Evolutionary conservation across 2,888 invertebrate species (phyloP).

Genomic region (Trichopria drosophilae): DNA sequence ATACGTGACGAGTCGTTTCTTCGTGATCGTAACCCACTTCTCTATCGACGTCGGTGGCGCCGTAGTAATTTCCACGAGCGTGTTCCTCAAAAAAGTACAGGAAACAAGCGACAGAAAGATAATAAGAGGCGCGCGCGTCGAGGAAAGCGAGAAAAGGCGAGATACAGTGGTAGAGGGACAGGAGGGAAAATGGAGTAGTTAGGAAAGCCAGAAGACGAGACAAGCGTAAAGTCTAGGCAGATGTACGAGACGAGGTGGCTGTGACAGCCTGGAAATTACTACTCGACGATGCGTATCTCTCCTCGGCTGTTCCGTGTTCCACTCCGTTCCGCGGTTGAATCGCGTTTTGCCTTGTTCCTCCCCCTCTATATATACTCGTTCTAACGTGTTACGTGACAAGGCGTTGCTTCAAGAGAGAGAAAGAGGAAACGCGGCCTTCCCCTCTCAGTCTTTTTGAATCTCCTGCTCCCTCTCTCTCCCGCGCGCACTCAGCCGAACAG

Average conservation of each 20-base stretch:
- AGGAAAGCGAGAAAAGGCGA: slow-evolving; percentile 7
- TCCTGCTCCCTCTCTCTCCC: slow-evolving; percentile 19
- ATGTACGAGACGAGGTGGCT: slow-evolving; percentile 39
- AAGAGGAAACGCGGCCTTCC: slow-evolving; percentile 6
- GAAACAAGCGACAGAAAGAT: background rate
- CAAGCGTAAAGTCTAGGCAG: slow-evolving; percentile 34
- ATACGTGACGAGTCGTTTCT: no score
- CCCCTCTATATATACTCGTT: slow-evolving; percentile 6
- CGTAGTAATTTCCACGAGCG: slow-evolving; percentile 20
- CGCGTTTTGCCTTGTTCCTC: slow-evolving; percentile 15
- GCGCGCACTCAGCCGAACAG: slow-evolving; percentile 26
- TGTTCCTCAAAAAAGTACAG: slow-evolving; percentile 9
- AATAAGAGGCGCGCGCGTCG: slow-evolving; percentile 4
- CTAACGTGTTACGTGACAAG: slow-evolving; percentile 6
- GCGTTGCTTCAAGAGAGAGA: no score
- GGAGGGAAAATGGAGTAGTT: slow-evolving; percentile 23
- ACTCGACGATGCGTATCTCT: slow-evolving; percentile 45
- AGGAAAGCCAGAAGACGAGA: slow-evolving; percentile 28
- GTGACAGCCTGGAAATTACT: slow-evolving; percentile 55
- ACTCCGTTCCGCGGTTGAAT: slow-evolving; percentile 17
- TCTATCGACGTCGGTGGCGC: background rate
- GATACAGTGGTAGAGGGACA: slow-evolving; percentile 19
- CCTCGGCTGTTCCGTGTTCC: slow-evolving; percentile 16
- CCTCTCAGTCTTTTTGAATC: background rate
- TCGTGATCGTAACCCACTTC: slow-evolving; percentile 7